Evolutionary conservation across 2,888 invertebrate species (phyloP).

Genomic region (Andrena trimmerana): DNA sequence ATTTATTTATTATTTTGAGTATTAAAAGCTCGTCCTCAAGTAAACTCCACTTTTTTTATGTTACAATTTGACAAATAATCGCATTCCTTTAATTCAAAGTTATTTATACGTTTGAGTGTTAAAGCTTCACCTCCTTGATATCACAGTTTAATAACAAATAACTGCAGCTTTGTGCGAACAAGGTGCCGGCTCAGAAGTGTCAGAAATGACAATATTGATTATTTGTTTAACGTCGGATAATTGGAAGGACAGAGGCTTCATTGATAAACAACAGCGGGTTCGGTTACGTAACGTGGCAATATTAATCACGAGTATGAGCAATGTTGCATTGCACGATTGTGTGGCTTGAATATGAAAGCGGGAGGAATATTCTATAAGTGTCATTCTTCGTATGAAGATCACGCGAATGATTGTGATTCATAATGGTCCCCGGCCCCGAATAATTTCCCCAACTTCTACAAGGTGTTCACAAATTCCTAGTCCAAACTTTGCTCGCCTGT

Average conservation of each 20-base stretch:
- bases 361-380: not conserved
- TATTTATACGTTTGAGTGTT: no score
- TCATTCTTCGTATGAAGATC: slow-evolving; percentile 1
- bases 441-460: no score
- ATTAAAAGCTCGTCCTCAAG: no score
- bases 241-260: not conserved
- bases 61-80: no score
- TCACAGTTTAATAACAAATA: not conserved
- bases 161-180: not conserved
- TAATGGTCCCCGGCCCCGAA: not conserved
- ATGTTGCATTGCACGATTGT: not conserved
- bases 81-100: not conserved
- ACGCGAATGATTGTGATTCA: not conserved
- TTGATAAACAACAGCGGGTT: slow-evolving; percentile 20
- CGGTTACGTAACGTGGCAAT: slow-evolving; percentile 22
- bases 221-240: not conserved
- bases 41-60: no score
- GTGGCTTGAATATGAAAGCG: slow-evolving; percentile 21
- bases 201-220: slow-evolving; percentile 5
- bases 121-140: not conserved
- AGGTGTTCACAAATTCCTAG: no score
- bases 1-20: no score
- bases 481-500: no score
- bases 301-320: slow-evolving; percentile 14
- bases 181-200: not conserved